phyloP scores from a whole-genome alignment of 1,140 invertebrate genomes.

The Trichomalopsis sarcophagae region DNA sequence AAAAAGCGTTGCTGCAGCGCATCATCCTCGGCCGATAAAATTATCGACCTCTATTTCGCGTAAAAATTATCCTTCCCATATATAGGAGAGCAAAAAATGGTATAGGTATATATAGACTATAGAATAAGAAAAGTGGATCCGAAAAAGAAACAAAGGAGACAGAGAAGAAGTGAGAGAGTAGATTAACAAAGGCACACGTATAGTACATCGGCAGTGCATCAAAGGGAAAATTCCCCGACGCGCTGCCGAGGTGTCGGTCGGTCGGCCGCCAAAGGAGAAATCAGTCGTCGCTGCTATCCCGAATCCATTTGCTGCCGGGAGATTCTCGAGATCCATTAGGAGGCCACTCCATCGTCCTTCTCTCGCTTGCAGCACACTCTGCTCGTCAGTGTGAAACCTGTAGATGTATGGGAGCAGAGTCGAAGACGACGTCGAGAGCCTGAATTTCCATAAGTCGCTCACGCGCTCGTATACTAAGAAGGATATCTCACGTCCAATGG shows the following conservation, averaged over 20 bases:
- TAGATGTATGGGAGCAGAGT: not conserved
- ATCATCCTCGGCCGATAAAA: constrained; percentile 4
- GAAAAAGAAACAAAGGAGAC: not conserved
- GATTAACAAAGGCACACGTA: not conserved
- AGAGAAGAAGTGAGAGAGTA: not conserved
- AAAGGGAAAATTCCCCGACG: constrained; percentile 22
- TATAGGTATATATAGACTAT: not conserved
- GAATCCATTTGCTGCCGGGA: constrained; percentile 36
- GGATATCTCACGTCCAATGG: not conserved
- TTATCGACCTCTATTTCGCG: not conserved
- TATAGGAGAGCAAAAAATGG: not conserved
- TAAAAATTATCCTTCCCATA: constrained; percentile 32
- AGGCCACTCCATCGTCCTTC: constrained; percentile 17
- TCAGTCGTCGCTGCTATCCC: constrained; percentile 30
- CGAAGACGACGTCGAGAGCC: not conserved
- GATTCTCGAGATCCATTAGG: constrained; percentile 37
- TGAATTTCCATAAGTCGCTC: constrained; percentile 23
- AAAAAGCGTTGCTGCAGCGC: not conserved
- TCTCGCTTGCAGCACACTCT: not conserved
- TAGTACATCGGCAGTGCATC: not conserved
- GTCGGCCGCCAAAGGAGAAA: constrained; percentile 17
- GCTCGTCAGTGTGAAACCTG: not conserved
- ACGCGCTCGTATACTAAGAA: not conserved
- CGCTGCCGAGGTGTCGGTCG: not conserved
- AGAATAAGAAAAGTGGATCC: not conserved